These are phyloP conservation scores for Noturus placidus DNA, from an alignment of 2,113 vertebrate genomes.

Conservation along the genomic window DNA sequence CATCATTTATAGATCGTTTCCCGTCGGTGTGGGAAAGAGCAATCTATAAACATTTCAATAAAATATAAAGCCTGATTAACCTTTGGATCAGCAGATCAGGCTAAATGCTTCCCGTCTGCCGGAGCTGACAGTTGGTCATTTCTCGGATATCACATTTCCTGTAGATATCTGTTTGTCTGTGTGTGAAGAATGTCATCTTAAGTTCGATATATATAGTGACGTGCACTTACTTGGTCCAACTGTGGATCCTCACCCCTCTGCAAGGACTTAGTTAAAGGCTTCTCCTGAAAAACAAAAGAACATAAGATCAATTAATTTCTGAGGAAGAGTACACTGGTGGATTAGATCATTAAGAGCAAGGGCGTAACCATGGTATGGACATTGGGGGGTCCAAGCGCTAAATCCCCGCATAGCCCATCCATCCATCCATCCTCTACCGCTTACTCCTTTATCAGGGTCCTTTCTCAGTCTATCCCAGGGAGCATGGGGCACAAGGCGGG, in stretches of 20 bases:
- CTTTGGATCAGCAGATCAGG: conserved; percentile 20
- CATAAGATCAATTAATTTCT: too few relatives aligned
- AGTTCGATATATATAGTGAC: not conserved
- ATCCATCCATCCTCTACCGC: too few relatives aligned
- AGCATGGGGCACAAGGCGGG: too few relatives aligned
- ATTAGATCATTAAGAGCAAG: not conserved
- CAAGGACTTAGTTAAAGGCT: conserved; percentile 93
- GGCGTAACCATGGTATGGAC: too few relatives aligned
- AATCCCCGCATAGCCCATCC: too few relatives aligned
- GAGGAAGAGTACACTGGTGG: not conserved
- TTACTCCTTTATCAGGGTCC: too few relatives aligned
- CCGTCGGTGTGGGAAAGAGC: not conserved
- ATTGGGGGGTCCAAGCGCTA: too few relatives aligned
- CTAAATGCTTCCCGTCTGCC: conserved; percentile 25
- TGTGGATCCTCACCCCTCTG: conserved; percentile 95
- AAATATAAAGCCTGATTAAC: conserved; percentile 33
- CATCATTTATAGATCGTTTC: not conserved
- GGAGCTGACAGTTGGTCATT: conserved; percentile 19
- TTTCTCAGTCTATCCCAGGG: too few relatives aligned
- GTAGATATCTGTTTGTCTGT: not conserved
- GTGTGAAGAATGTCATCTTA: not conserved
- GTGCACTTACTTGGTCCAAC: conserved; percentile 85
- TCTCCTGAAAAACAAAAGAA: conserved; percentile 78
- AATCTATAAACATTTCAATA: conserved; percentile 40
- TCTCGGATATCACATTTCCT: not conserved